These are phyloP conservation scores for Busseola fusca DNA, from an alignment of 2,888 invertebrate genomes.

Conservation along the genomic window DNA sequence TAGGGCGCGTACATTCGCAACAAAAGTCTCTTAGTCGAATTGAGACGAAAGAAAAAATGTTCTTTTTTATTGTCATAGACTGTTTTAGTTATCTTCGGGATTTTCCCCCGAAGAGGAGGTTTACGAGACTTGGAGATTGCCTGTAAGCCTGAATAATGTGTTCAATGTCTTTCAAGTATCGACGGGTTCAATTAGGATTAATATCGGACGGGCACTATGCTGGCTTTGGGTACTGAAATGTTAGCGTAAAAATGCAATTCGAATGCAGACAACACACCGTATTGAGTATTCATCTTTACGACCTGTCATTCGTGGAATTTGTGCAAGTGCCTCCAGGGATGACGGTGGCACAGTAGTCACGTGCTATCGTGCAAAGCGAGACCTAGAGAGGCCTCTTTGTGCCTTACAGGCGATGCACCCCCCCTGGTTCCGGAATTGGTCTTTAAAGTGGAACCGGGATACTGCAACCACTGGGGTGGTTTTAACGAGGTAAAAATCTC, in stretches of 20 bases:
- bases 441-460: too few species aligned
- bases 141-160: slow-evolving; percentile 8
- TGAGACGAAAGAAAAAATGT: background rate
- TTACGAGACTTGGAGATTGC: background rate
- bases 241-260: background rate
- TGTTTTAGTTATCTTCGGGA: background rate
- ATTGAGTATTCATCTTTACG: background rate
- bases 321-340: too few species aligned
- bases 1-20: too few species aligned
- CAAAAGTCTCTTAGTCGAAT: background rate
- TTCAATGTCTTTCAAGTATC: slow-evolving; percentile 4
- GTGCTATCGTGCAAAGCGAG: too few species aligned
- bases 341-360: too few species aligned
- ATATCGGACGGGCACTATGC: background rate
- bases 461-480: too few species aligned
- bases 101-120: slow-evolving; percentile 6
- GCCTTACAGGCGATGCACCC: too few species aligned
- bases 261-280: background rate
- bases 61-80: background rate
- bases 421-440: too few species aligned
- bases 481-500: too few species aligned
- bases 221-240: background rate
- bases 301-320: too few species aligned
- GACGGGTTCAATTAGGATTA: slow-evolving; percentile 10
- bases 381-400: too few species aligned